Percentiles rank a stretch among this genome's conserved stretches.
Conservation (phyloP, 1,140 invertebrate species). For the Pantala flavescens region DNA sequence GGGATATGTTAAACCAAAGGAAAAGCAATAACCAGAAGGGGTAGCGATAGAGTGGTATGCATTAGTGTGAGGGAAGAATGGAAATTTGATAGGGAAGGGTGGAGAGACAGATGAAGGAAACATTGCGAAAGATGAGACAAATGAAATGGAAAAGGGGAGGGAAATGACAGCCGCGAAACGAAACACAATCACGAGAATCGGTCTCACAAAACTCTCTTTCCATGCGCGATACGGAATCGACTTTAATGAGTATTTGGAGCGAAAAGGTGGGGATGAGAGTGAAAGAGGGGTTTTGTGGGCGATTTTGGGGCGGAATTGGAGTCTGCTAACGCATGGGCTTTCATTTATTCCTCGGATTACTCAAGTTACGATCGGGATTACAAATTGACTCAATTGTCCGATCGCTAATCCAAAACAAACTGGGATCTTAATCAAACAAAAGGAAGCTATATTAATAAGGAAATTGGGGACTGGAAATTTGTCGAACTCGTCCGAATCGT, state of each 20-base stretch:
- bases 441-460: background rate
- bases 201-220: background rate
- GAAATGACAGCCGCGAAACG: background rate
- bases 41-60: too few relatives aligned
- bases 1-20: too few relatives aligned
- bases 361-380: background rate
- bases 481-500: too few relatives aligned
- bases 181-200: background rate
- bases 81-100: too few relatives aligned
- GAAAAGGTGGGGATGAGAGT: background rate
- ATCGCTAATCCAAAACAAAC: constrained; percentile 7
- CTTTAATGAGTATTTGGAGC: background rate
- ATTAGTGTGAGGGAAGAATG: too few relatives aligned
- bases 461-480: too few relatives aligned
- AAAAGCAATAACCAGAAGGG: too few relatives aligned
- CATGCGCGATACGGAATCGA: background rate
- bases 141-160: background rate
- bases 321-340: background rate
- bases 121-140: background rate
- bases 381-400: constrained; percentile 9
- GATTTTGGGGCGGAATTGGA: background rate
- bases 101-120: background rate
- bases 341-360: background rate
- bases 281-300: background rate
- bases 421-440: background rate